Evolutionary conservation across 2,113 vertebrate species (phyloP), one percentile per base, ranked within the genome.

Genomic region (Neotragus moschatus): DNA sequence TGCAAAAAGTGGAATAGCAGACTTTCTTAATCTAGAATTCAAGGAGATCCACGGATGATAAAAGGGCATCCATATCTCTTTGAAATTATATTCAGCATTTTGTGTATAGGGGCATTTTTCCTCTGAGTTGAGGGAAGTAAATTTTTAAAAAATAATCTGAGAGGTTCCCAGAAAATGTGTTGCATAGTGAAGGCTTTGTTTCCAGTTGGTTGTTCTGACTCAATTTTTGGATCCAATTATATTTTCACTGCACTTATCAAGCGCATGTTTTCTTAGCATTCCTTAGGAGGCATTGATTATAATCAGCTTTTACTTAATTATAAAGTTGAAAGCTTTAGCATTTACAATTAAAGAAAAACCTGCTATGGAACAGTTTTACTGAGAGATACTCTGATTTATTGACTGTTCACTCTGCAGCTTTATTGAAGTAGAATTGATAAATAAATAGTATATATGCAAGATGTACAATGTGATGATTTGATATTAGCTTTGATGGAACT

Each of bases 281-380:
- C 23, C 81, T 91, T 90, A 61, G n/a, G 61, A 95, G 56, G 9
- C 6, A 19, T 53, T 30, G 28, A 39, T 75, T 84, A 51, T 13
- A 90, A 36, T 49, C 21, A 93, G 51, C 12, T 87, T 88, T 94
- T 86, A 82, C 60, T 92, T 95, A 97, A 79, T 94, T 51, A n/a
- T 19, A 23, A 88, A 53, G 36, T 73, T 66, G 84, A 66, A 95
- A 58, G 15, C 63, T 80, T 84, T 49, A 30, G 26, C 12, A 91
- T 90, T 63, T 47, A 75, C 16, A 45, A 12, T 53, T 0, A 60
- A 45, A 39, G 33, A 17, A 91, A 84, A 61, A 12, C 21, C 26
- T 61, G 11, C 49, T 19, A 43, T 51, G 58, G 36, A 93, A 25
- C 53, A 93, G 33, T 86, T 90, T 95, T 63, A 45, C 53, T 90